Base-by-base conservation (phyloP, 2,797 vertebrate species). In the Astyanax mexicanus region DNA sequence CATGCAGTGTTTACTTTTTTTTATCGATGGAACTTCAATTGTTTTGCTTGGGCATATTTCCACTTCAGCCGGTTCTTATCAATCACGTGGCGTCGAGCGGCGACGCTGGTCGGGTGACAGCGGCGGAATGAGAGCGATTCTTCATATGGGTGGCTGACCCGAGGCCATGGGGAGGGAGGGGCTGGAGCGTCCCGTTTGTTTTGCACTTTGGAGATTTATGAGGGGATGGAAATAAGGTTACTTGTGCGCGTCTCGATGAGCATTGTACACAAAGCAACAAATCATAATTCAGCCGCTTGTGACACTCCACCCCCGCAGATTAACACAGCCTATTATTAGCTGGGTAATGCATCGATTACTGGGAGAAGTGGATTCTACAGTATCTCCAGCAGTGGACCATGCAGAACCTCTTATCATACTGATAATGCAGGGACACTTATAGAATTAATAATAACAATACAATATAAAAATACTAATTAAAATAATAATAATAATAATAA, bases 161-260 rank as follows among this genome's bases (percentile, higher is more conserved):
- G 23, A 60, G 70, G 68, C 19, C 21, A 60, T 32, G 10, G 12
- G 12, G 19, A 19, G 9, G 37, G 21, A 60, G 11, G 57, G 13
- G 5, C 29, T 32, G 29, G 27, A 25, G 51, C 15, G 55, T 8
- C 65, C 0, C 13, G 27, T 57, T 66, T 70, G 17, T 55, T 62
- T 67, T 29, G 19, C 29, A 55, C 13, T 32, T 40, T 42, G 32
- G 58, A 80, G 75, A 80, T 78, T 78, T 78, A 78, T 72, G 81
- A 66, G 49, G 40, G 69, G 9, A 75, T 23, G 58, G 52, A 72
- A 80, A 75, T 66, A 66, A 42, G 42, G 15, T 72, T 49, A 35
- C 55, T 51, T 19, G 17, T 51, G 60, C 75, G 67, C 45, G 70
- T 51, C 67, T 13, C 54, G 62, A 69, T 58, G 49, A 64, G 57